Evolutionary conservation across 2,888 invertebrate genomes (phyloP).

Genomic region (Lepidocyrtinus sp.): DNA sequence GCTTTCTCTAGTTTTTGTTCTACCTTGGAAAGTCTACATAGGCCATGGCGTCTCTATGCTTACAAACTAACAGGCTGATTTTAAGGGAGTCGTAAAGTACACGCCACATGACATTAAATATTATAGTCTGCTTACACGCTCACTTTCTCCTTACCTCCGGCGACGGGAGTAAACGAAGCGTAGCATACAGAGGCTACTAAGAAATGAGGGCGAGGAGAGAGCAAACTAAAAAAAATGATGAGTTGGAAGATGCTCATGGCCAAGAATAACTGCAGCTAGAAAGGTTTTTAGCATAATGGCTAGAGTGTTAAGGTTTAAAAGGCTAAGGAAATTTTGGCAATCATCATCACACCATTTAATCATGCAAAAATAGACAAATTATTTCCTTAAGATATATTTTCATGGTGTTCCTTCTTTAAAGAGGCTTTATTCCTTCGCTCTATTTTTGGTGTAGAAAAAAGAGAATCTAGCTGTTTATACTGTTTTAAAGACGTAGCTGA

Average conservation of each 20-base stretch:
- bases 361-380: neutral
- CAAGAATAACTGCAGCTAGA: neutral
- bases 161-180: neutral
- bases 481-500: too few species aligned
- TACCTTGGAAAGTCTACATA: neutral
- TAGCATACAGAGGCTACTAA: neutral
- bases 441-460: too few species aligned
- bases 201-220: conserved; percentile 9
- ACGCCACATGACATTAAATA: conserved; percentile 63
- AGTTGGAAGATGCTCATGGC: neutral
- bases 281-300: conserved; percentile 1
- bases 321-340: neutral
- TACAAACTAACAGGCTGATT: neutral
- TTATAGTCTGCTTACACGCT: conserved; percentile 60
- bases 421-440: too few species aligned
- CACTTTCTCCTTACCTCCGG: conserved; percentile 10
- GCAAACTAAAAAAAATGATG: neutral
- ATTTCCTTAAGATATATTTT: too few species aligned
- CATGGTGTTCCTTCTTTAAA: too few species aligned
- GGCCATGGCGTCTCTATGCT: too few species aligned
- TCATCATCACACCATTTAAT: neutral
- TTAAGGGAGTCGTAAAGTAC: conserved; percentile 56
- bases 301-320: neutral
- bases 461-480: too few species aligned
- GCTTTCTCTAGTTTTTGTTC: conserved; percentile 18